These are phyloP conservation scores for Gasterosteus nipponicus DNA, from an alignment of 2,113 vertebrate genomes.

Conservation along the genomic window DNA sequence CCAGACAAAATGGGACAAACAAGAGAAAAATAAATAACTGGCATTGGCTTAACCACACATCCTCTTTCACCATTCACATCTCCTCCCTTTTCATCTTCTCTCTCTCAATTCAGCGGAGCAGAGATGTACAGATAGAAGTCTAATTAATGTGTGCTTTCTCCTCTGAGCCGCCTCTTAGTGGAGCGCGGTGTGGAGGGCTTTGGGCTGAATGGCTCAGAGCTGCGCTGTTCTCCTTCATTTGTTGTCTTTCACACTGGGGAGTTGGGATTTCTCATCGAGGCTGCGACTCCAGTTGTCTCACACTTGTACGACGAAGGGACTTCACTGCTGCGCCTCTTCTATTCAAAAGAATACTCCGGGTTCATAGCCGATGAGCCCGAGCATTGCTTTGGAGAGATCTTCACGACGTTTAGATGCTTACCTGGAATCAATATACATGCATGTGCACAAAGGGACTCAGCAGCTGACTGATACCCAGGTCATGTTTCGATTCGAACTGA, in stretches of 20 bases:
- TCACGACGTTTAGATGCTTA: neutral
- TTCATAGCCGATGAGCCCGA: conserved; percentile 26
- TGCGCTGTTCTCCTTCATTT: conserved; percentile 56
- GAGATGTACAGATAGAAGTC: conserved; percentile 59
- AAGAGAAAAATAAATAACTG: neutral
- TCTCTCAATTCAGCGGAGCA: conserved; percentile 32
- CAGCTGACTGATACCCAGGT: neutral
- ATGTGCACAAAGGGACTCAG: neutral
- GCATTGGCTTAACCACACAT: conserved; percentile 1
- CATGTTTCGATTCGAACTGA: neutral
- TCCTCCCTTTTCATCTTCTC: neutral
- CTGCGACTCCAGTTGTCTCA: conserved; percentile 33
- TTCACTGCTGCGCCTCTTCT: conserved; percentile 31
- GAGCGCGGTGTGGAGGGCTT: conserved; percentile 23
- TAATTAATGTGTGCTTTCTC: conserved; percentile 65
- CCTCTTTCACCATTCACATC: conserved; percentile 3
- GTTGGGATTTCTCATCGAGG: conserved; percentile 46
- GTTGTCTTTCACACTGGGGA: conserved; percentile 53
- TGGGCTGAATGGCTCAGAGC: conserved; percentile 49
- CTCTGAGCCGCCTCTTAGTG: conserved; percentile 50
- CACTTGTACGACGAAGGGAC: conserved; percentile 5
- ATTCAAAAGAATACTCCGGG: conserved; percentile 42
- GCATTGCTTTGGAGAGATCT: conserved; percentile 26
- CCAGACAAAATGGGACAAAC: neutral
- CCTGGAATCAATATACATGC: conserved; percentile 5